These are phyloP conservation scores for Cactoblastis cactorum DNA, from an alignment of 2,888 invertebrate genomes.

Conservation along the genomic window DNA sequence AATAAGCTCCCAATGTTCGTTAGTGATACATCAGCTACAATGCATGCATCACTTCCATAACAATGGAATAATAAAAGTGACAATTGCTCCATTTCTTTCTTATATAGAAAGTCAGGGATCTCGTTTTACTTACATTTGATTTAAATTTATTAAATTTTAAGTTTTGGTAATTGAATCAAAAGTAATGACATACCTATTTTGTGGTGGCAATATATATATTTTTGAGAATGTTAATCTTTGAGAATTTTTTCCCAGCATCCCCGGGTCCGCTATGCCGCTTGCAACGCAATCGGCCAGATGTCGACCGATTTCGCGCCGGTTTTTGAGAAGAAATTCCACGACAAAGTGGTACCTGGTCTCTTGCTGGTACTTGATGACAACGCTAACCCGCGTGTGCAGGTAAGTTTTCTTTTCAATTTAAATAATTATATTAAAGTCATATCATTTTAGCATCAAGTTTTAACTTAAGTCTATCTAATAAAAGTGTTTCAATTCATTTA, in stretches of 20 bases:
- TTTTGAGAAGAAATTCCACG: slow-evolving; percentile 99
- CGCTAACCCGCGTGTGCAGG: slow-evolving; percentile 95
- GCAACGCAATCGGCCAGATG: slow-evolving; percentile 99
- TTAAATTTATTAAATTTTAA: neutral
- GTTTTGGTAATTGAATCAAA: too few relatives aligned
- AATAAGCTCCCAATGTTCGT: slow-evolving; percentile 77
- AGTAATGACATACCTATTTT: too few relatives aligned
- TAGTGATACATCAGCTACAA: slow-evolving; percentile 52
- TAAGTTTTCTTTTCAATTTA: slow-evolving; percentile 38
- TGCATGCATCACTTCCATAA: slow-evolving; percentile 69
- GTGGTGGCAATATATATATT: too few relatives aligned
- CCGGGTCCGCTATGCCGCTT: slow-evolving; percentile 96
- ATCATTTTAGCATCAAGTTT: too few relatives aligned
- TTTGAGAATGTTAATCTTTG: too few relatives aligned
- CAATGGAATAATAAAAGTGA: slow-evolving; percentile 70
- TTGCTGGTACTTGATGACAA: slow-evolving; percentile 93
- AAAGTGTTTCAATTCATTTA: too few relatives aligned
- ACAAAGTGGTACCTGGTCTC: slow-evolving; percentile 94
- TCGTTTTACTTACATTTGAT: slow-evolving; percentile 67
- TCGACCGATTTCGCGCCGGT: slow-evolving; percentile 98
- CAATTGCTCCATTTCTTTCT: slow-evolving; percentile 65
- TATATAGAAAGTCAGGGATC: slow-evolving; percentile 58
- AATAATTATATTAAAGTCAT: too few relatives aligned
- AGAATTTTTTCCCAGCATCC: slow-evolving; percentile 82
- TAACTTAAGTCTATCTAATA: neutral